Evolutionary conservation across 1,140 invertebrate genomes (phyloP), one percentile per base, ranked within the genome.

Genomic region (Colletes latitarsis): DNA sequence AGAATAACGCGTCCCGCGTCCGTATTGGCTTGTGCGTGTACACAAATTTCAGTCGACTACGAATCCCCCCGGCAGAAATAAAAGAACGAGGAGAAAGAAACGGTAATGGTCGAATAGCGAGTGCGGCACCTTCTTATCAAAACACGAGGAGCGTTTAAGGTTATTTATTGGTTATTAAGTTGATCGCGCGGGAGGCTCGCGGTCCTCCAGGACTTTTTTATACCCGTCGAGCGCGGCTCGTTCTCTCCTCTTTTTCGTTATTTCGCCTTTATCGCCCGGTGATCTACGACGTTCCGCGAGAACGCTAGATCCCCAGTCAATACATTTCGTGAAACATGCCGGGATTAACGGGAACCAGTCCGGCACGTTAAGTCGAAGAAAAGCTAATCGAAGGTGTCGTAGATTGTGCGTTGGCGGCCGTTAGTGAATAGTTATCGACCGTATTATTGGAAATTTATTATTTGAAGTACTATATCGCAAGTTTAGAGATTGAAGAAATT

Each of bases 81-180:
- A 83, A 73, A 87, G 17, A 75, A 17, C 66, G 60, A 39, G 39
- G 57, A 81, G 49, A 58, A 64, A 53, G 64, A 77, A 62, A 77
- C 86, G 74, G 77, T 88, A 88, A 88, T 88, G 71, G 77, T 53
- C 63, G 71, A 67, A 71, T 55, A 39, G 55, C 76, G 78, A 78
- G 62, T 68, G 66, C 62, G 74, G 72, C 80, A 64, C 46, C 82
- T 75, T 63, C 87, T 86, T 89, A 90, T 90, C 88, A 90, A 90
- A 90, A 90, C 89, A 89, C 84, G 83, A 57, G 67, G 30, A 75
- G 78, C 84, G 83, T 87, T 90, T 88, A 89, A 72, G 82, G 60
- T 89, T 88, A 90, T 90, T 90, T 90, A 90, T 90, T 82, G 84
- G 79, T 88, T 86, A 87, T 90, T 89, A 83, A 64, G 73, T 43